Percentiles rank a stretch among this genome's conserved stretches.
Conservation (phyloP, 2,888 invertebrate genomes). For the Morinoia aosen region DNA sequence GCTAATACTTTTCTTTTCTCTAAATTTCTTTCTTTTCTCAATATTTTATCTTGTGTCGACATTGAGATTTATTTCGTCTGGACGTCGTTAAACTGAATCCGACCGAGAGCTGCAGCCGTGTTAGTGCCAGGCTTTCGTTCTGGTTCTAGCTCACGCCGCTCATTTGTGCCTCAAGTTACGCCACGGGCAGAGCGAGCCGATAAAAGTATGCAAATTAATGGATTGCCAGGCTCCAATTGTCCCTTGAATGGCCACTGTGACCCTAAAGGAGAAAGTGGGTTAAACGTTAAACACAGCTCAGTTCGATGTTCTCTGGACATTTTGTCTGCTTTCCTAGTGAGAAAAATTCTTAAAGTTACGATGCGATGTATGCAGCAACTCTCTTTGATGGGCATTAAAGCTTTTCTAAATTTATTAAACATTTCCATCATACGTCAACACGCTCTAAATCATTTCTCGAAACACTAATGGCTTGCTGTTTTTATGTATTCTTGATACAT, state of each 20-base stretch:
- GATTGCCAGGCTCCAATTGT: background rate
- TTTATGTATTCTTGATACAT: no score
- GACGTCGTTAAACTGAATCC: background rate
- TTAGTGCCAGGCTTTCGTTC: background rate
- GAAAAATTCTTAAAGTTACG: no score
- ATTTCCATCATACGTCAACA: no score
- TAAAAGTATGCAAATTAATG: background rate
- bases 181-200: background rate
- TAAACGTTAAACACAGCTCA: background rate
- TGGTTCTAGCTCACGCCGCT: background rate
- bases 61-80: background rate
- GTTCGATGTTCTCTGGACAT: background rate
- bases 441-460: no score
- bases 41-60: background rate
- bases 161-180: background rate
- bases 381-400: no score
- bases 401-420: no score
- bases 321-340: background rate
- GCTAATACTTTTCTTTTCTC: background rate
- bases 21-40: background rate
- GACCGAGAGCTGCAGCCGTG: background rate
- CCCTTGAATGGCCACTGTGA: background rate
- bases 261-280: background rate
- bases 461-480: no score
- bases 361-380: no score